phyloP scores from a whole-genome alignment of 2,797 vertebrate genomes.

The Sebastes steindachneri region DNA sequence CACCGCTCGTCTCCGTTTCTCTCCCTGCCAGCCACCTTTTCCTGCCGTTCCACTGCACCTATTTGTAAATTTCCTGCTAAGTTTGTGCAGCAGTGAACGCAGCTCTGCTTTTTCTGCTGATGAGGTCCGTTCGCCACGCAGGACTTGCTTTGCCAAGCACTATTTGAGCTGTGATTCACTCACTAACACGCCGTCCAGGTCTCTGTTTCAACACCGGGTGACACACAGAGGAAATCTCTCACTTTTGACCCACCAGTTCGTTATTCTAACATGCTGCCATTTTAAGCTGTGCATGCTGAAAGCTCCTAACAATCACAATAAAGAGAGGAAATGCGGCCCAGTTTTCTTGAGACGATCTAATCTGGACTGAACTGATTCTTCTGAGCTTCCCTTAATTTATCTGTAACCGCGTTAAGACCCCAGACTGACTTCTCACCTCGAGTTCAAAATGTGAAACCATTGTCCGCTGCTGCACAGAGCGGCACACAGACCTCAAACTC shows the following conservation, averaged over 20 bases:
- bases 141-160: conserved; percentile 77
- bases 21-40: conserved; percentile 49
- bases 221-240: conserved; percentile 64
- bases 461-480: conserved; percentile 40
- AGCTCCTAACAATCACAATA: conserved; percentile 72
- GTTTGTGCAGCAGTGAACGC: conserved; percentile 68
- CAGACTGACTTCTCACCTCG: conserved; percentile 60
- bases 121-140: conserved; percentile 50
- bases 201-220: conserved; percentile 29
- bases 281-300: conserved; percentile 69
- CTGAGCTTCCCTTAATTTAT: conserved; percentile 80
- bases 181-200: conserved; percentile 60
- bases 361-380: conserved; percentile 73
- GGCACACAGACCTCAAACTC: conserved; percentile 35
- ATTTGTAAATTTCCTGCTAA: conserved; percentile 71
- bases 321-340: conserved; percentile 80
- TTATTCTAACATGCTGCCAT: conserved; percentile 60
- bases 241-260: conserved; percentile 35
- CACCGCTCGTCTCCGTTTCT: conserved; percentile 43
- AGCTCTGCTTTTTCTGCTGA: conserved; percentile 69
- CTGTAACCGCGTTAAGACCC: conserved; percentile 36
- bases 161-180: conserved; percentile 73
- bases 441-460: conserved; percentile 63
- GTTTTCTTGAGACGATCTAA: conserved; percentile 64
- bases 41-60: conserved; percentile 48